Conservation (phyloP, 2,113 vertebrate species). For the Percina caprodes region DNA sequence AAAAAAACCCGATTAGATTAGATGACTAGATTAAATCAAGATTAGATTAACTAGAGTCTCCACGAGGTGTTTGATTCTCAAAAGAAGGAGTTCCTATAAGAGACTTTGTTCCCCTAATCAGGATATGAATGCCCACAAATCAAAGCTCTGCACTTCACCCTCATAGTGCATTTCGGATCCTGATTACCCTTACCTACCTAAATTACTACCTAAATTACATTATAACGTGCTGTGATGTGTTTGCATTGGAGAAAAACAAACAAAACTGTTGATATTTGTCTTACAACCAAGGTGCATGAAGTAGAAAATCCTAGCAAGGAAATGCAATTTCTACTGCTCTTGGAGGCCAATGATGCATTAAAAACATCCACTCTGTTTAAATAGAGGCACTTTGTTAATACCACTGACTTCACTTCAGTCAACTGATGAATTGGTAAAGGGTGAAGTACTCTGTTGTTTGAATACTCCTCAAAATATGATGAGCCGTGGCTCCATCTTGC, state of each 20-base stretch:
- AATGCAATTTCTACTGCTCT: conserved; percentile 11
- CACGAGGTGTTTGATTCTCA: too few species aligned
- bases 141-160: background rate
- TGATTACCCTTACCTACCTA: background rate
- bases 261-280: conserved; percentile 30
- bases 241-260: conserved; percentile 11
- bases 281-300: conserved; percentile 7
- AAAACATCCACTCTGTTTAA: conserved; percentile 29
- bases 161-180: background rate
- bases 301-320: conserved; percentile 33
- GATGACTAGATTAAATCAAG: too few species aligned
- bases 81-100: background rate
- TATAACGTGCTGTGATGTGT: conserved; percentile 10
- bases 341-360: conserved; percentile 10
- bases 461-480: conserved; percentile 47
- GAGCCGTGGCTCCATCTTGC: conserved; percentile 42
- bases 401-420: conserved; percentile 35
- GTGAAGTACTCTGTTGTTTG: conserved; percentile 41
- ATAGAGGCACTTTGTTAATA: conserved; percentile 1
- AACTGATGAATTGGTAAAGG: conserved; percentile 46
- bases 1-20: too few species aligned
- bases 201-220: background rate
- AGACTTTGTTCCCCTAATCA: background rate
- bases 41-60: too few species aligned
- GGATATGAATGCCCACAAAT: background rate